phyloP scores from a whole-genome alignment of 2,113 vertebrate species.

The Xiphophorus maculatus region DNA sequence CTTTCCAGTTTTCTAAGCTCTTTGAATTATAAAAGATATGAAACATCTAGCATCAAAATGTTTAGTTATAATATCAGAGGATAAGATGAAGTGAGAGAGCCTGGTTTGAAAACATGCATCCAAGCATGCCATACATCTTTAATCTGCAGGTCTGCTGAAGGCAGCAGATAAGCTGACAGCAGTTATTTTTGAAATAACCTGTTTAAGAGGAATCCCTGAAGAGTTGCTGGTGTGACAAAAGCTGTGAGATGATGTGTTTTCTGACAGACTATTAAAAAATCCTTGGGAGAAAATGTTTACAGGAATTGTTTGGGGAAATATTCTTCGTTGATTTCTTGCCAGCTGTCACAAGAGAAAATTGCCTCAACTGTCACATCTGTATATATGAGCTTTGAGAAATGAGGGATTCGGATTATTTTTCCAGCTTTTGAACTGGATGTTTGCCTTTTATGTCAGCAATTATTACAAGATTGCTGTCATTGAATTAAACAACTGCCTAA shows the following conservation, averaged over 20 bases:
- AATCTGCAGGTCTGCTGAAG: slow-evolving; percentile 33
- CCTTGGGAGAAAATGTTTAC: background rate
- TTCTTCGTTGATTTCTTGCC: background rate
- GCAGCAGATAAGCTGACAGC: slow-evolving; percentile 19
- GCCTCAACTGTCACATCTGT: background rate
- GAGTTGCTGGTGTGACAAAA: slow-evolving; percentile 18
- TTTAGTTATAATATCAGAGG: slow-evolving; percentile 3
- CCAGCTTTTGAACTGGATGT: background rate
- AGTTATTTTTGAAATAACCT: slow-evolving; percentile 29
- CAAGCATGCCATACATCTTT: slow-evolving; percentile 27
- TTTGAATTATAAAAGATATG: too few relatives aligned
- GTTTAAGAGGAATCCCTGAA: slow-evolving; percentile 4
- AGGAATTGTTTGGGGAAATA: background rate
- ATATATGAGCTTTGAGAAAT: background rate
- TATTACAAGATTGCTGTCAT: background rate
- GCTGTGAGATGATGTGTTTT: slow-evolving; percentile 13
- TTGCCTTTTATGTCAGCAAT: background rate
- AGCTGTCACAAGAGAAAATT: background rate
- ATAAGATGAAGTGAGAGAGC: slow-evolving; percentile 1
- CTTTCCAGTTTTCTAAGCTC: background rate
- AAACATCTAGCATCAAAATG: background rate
- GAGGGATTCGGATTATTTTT: background rate
- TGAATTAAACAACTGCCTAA: background rate
- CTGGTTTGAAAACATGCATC: slow-evolving; percentile 5
- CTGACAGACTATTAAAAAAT: background rate